Conservation (phyloP, 2,797 vertebrate genomes). For the Sphenopsis melanotis region DNA sequence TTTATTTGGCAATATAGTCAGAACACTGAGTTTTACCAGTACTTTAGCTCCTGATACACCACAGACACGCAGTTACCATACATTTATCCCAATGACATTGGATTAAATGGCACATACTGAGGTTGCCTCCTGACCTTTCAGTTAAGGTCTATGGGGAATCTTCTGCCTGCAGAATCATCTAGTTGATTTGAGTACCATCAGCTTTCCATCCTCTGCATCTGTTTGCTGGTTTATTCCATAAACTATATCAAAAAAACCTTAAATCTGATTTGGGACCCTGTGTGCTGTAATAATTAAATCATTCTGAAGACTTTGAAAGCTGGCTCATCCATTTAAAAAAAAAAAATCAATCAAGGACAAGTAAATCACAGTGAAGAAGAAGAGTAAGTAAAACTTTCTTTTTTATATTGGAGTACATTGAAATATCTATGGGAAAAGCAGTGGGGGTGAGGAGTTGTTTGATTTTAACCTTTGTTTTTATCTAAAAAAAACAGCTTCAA, state of each 20-base stretch:
- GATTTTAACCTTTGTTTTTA: not conserved
- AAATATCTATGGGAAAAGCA: not conserved
- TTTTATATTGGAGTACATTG: not conserved
- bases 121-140: constrained; percentile 53
- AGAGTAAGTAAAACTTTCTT: constrained; percentile 1
- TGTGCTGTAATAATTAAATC: constrained; percentile 73
- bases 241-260: constrained; percentile 51
- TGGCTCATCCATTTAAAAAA: constrained; percentile 56
- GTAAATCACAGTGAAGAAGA: constrained; percentile 63
- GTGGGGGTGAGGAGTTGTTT: not conserved
- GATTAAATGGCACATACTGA: constrained; percentile 29
- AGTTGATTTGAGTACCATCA: not conserved
- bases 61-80: not conserved
- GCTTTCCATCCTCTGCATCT: constrained; percentile 49
- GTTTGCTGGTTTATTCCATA: constrained; percentile 51
- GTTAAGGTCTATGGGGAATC: not conserved
- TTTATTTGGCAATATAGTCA: not conserved
- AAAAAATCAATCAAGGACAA: constrained; percentile 68
- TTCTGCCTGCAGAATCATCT: constrained; percentile 5
- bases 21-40: not conserved
- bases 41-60: not conserved
- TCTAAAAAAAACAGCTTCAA: not conserved
- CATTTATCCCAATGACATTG: not conserved
- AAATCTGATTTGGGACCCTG: constrained; percentile 70
- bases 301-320: constrained; percentile 62